Percentiles rank a stretch among this genome's conserved stretches.
phyloP scores from a whole-genome alignment of 1,140 invertebrate species.

The Drosophila pruinosa region DNA sequence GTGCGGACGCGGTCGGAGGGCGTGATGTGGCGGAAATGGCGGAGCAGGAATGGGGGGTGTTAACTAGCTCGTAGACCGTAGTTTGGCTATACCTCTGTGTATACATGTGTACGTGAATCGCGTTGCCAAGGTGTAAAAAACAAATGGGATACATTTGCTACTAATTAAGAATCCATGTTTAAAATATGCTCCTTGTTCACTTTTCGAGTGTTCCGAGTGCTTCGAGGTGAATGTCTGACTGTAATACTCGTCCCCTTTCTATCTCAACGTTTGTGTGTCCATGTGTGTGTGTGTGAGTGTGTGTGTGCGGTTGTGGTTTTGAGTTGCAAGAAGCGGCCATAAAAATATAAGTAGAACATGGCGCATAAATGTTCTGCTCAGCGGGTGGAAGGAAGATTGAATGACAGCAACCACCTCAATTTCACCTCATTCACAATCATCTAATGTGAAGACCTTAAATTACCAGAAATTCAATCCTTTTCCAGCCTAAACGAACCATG shows the following conservation, averaged over 20 bases:
- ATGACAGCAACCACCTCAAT: constrained; percentile 34
- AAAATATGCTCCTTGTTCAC: constrained; percentile 65
- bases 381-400: constrained; percentile 33
- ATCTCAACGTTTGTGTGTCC: not conserved
- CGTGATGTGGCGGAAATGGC: not conserved
- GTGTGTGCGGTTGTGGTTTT: constrained; percentile 53
- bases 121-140: constrained; percentile 47
- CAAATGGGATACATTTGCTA: constrained; percentile 74
- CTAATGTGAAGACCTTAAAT: constrained; percentile 22
- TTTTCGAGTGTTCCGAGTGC: constrained; percentile 12
- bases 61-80: constrained; percentile 57
- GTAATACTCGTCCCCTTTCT: too few relatives aligned
- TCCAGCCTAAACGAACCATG: not conserved
- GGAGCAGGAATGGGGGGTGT: constrained; percentile 37
- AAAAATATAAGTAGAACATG: constrained; percentile 81
- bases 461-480: constrained; percentile 28
- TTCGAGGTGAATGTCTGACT: constrained; percentile 22
- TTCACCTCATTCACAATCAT: constrained; percentile 16
- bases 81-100: constrained; percentile 22
- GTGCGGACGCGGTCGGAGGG: not conserved
- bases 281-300: constrained; percentile 12
- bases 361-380: constrained; percentile 66
- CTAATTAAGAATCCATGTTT: constrained; percentile 83
- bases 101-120: constrained; percentile 52
- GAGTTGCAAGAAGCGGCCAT: constrained; percentile 66